A percentile compares a stretch with the other conserved stretches of the same genome.
phyloP scores from a whole-genome alignment of 1,140 invertebrate species.

The Dysdera silvatica region DNA sequence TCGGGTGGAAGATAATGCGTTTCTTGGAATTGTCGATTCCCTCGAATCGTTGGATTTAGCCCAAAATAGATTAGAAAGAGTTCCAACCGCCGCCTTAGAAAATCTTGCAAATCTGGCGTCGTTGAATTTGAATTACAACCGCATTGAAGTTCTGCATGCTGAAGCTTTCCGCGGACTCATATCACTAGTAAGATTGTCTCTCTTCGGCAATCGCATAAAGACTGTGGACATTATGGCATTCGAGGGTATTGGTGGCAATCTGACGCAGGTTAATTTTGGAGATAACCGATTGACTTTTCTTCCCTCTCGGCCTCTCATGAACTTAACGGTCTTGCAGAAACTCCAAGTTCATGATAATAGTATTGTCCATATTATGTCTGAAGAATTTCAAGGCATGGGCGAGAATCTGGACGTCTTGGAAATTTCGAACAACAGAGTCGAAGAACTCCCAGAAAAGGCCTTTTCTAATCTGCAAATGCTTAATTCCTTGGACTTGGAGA shows the following conservation, averaged over 20 bases:
- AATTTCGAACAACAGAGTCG: constrained; percentile 32
- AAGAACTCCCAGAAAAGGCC: constrained; percentile 27
- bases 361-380: constrained; percentile 25
- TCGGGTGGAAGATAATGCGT: constrained; percentile 28
- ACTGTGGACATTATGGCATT: constrained; percentile 34
- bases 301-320: constrained; percentile 29
- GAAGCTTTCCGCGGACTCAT: constrained; percentile 34
- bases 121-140: constrained; percentile 35
- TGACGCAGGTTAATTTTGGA: constrained; percentile 36
- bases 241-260: constrained; percentile 31
- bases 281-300: constrained; percentile 32
- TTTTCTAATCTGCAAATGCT: constrained; percentile 28
- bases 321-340: constrained; percentile 29
- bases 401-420: constrained; percentile 32
- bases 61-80: constrained; percentile 33
- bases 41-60: constrained; percentile 37
- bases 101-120: constrained; percentile 28
- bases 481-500: constrained; percentile 36
- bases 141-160: constrained; percentile 32
- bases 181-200: constrained; percentile 31
- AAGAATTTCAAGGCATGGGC: constrained; percentile 20
- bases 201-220: constrained; percentile 37
- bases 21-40: constrained; percentile 37
- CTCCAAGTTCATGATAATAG: constrained; percentile 33
- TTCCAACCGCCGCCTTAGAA: constrained; percentile 33